Evolutionary conservation across 2,888 invertebrate species (phyloP).

Genomic region (Nemurella pictetii): DNA sequence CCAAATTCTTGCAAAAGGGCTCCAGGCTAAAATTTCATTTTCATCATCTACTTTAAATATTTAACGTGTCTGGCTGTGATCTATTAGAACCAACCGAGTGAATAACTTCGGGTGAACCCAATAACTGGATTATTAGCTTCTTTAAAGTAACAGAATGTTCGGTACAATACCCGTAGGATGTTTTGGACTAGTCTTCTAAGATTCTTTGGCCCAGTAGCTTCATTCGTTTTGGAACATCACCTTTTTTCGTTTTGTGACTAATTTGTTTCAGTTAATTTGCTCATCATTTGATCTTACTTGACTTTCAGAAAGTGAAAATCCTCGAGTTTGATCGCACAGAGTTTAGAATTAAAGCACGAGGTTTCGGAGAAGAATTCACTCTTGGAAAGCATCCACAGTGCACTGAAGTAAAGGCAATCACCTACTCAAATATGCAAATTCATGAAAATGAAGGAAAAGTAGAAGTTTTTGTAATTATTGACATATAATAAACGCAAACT

Average conservation of each 20-base stretch:
- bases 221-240: neutral
- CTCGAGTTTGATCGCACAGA: conserved; percentile 82
- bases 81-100: too few relatives aligned
- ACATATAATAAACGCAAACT: conserved; percentile 61
- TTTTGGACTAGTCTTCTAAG: too few relatives aligned
- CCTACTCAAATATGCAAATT: conserved; percentile 98
- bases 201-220: too few relatives aligned
- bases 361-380: conserved; percentile 92
- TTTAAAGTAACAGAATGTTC: too few relatives aligned
- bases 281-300: too few relatives aligned
- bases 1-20: too few relatives aligned
- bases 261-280: neutral
- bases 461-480: conserved; percentile 97
- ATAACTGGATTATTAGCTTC: too few relatives aligned
- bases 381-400: conserved; percentile 95
- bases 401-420: conserved; percentile 98
- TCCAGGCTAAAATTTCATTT: too few relatives aligned
- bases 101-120: too few relatives aligned
- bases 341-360: conserved; percentile 73
- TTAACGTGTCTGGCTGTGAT: too few relatives aligned
- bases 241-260: neutral
- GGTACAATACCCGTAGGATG: too few relatives aligned
- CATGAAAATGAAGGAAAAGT: conserved; percentile 66
- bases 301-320: conserved; percentile 80
- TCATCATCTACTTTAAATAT: too few relatives aligned